Evolutionary conservation across 1,140 invertebrate genomes (phyloP), one percentile per base, ranked within the genome.

Genomic region (Micrasema longulum): DNA sequence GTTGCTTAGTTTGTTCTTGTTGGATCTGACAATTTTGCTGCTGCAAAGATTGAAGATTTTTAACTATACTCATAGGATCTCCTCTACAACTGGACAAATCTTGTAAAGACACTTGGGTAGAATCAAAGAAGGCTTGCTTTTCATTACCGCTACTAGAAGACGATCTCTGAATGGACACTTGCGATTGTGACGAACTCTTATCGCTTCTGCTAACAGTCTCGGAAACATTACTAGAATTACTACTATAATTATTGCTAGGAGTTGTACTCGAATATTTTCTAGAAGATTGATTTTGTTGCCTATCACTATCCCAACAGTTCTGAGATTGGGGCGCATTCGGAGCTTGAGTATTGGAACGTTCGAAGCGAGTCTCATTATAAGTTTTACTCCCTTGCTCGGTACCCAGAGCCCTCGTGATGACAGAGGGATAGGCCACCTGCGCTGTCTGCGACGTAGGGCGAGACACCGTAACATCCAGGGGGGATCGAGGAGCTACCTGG

Each of bases 21-120:
- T 80, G 86, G 72, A 89, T 77, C 76, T 89, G 88, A 81, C 89
- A 90, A 74, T 85, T 86, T 77, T 86, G 83, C 77, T 88, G 88
- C 71, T 89, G 87, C 73, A 87, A 81, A 31, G 82, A 86, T 81
- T 91, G 90, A 65, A 91, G 82, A 80, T 90, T 91, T 80, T 92
- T 92, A 14, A 91, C 90, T 77, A 91, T 89, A 79, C 87, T 91
- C 89, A 91, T 92, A 5, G 91, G 89, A 77, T 92, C 91, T 20
- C 90, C 90, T 52, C 90, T 81, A 80, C 90, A 91, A 77, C 90
- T 89, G 35, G 88, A 91, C 20, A 91, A 81, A 81, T 91, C 89
- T 81, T 91, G 90, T 72, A 91, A 80, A 20, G 87, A 87, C 53
- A 91, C 87, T 80, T 86, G 84, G 74, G 78, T 82, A 0, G 85